Conservation (phyloP, 2,888 invertebrate species). For the Empis livida region DNA sequence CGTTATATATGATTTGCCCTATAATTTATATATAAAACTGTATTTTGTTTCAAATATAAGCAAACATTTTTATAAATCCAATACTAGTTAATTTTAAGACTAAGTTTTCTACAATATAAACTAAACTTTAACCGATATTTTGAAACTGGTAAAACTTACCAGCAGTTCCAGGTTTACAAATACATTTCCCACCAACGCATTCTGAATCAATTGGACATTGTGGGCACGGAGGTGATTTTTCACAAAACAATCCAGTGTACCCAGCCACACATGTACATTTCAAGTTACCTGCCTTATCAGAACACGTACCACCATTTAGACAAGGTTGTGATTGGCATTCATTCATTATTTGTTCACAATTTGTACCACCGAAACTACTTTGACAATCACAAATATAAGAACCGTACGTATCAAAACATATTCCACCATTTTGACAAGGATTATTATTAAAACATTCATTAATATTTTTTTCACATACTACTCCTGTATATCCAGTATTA, state of each 20-base stretch:
- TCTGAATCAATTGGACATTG: slow-evolving; percentile 53
- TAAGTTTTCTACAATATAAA: background rate
- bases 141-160: slow-evolving; percentile 21
- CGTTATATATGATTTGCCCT: too few species aligned
- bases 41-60: too few species aligned
- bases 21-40: too few species aligned
- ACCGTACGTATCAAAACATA: slow-evolving; percentile 73
- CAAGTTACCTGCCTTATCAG: slow-evolving; percentile 41
- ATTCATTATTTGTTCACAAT: slow-evolving; percentile 51
- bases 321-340: slow-evolving; percentile 58
- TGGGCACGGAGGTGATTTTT: slow-evolving; percentile 30
- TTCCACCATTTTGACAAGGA: slow-evolving; percentile 60
- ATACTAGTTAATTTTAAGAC: too few species aligned
- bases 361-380: slow-evolving; percentile 64
- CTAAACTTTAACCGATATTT: background rate
- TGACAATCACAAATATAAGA: slow-evolving; percentile 64
- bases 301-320: slow-evolving; percentile 61
- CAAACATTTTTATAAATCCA: too few species aligned
- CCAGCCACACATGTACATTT: slow-evolving; percentile 60
- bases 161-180: slow-evolving; percentile 35
- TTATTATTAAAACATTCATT: slow-evolving; percentile 59
- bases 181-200: slow-evolving; percentile 43
- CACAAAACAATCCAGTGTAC: slow-evolving; percentile 36
- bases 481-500: slow-evolving; percentile 60
- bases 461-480: slow-evolving; percentile 61